Evolutionary conservation across 2,113 vertebrate species (phyloP).

Genomic region (Baryphthengus martii): DNA sequence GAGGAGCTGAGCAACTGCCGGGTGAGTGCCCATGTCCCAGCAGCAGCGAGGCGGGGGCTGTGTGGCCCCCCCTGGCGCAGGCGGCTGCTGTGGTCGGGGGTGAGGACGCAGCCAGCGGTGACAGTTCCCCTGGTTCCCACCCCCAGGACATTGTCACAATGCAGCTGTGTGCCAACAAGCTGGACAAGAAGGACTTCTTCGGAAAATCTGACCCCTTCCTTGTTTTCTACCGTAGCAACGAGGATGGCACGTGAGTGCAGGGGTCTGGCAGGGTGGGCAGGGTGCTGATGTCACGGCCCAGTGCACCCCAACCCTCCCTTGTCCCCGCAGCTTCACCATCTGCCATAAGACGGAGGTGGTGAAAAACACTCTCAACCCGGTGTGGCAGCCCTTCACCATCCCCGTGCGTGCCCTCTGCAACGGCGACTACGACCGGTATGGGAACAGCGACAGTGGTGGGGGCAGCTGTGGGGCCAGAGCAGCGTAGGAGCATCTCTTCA

Average conservation of each 20-base stretch:
- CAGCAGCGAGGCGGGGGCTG: not conserved
- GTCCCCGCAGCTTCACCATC: constrained; percentile 84
- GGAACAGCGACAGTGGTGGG: not conserved
- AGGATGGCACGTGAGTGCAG: constrained; percentile 93
- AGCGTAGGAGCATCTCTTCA: not conserved
- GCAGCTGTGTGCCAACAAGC: constrained; percentile 97
- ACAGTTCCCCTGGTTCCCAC: not conserved
- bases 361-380: constrained; percentile 94
- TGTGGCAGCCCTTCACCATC: constrained; percentile 97
- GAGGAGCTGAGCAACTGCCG: constrained; percentile 86
- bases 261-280: not conserved
- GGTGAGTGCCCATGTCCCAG: constrained; percentile 29
- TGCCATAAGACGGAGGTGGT: constrained; percentile 93
- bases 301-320: not conserved
- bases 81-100: not conserved
- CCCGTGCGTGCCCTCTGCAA: constrained; percentile 95
- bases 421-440: constrained; percentile 92
- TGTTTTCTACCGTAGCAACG: constrained; percentile 97
- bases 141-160: constrained; percentile 92
- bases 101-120: not conserved
- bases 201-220: constrained; percentile 97
- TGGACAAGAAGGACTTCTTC: constrained; percentile 99
- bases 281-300: accelerated
- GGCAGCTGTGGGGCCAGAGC: not conserved
- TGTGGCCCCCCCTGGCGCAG: accelerated